These are phyloP conservation scores for Galeruca laticollis DNA, from an alignment of 2,888 invertebrate species.

Conservation along the genomic window DNA sequence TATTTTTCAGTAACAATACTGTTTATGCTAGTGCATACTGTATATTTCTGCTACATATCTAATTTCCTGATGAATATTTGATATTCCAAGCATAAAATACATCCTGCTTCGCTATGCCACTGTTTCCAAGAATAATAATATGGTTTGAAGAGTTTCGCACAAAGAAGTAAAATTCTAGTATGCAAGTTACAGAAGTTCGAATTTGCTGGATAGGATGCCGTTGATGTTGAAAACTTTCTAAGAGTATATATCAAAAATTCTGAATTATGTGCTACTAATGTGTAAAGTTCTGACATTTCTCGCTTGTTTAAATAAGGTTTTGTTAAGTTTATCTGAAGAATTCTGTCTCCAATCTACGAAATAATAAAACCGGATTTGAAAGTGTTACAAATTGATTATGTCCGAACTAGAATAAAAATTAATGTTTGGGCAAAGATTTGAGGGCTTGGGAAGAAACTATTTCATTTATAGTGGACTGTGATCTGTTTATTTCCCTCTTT, in stretches of 20 bases:
- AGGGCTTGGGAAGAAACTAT: no score
- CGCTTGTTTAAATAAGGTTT: conserved; percentile 31
- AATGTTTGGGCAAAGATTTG: no score
- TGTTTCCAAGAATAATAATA: conserved; percentile 27
- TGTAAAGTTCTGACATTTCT: conserved; percentile 29
- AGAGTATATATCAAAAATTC: conserved; percentile 32
- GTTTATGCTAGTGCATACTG: no score
- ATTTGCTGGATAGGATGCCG: conserved; percentile 17
- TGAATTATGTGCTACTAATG: conserved; percentile 34
- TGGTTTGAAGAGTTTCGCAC: conserved; percentile 20
- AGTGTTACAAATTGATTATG: no score
- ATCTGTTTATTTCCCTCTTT: no score
- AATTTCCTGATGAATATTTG: no score
- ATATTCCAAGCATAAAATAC: no score
- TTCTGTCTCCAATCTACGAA: conserved; percentile 28
- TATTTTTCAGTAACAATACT: no score
- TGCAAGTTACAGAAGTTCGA: conserved; percentile 29
- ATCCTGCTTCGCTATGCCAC: neutral
- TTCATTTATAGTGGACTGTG: no score
- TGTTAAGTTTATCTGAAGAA: conserved; percentile 31
- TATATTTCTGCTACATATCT: no score
- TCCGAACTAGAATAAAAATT: no score
- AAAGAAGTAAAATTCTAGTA: conserved; percentile 8
- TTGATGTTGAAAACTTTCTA: conserved; percentile 18
- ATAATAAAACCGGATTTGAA: neutral